These are phyloP conservation scores for Belgica antarctica DNA, from an alignment of 2,888 invertebrate genomes.

Conservation along the genomic window DNA sequence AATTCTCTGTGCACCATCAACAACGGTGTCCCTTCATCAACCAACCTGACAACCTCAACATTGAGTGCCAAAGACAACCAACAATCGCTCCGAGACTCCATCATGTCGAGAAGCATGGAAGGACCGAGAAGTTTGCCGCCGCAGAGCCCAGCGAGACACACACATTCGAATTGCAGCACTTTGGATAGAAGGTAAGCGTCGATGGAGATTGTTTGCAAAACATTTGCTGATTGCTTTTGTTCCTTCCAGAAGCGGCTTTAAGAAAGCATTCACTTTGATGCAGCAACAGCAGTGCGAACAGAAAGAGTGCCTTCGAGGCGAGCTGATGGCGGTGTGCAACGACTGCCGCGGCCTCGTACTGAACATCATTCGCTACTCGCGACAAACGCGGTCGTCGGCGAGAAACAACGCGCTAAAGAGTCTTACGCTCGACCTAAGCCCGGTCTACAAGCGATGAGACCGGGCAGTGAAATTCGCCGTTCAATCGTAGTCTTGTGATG, in stretches of 20 bases:
- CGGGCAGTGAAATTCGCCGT: too few relatives aligned
- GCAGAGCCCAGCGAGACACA: constrained; percentile 53
- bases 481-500: too few relatives aligned
- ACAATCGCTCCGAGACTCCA: constrained; percentile 48
- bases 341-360: constrained; percentile 93
- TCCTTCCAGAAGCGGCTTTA: constrained; percentile 29
- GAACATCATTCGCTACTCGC: constrained; percentile 87
- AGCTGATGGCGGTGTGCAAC: constrained; percentile 87
- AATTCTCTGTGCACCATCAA: constrained; percentile 37
- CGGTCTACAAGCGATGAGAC: constrained; percentile 64
- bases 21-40: constrained; percentile 22
- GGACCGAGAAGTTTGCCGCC: constrained; percentile 60
- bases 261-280: constrained; percentile 41
- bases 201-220: background rate
- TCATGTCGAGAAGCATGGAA: constrained; percentile 63
- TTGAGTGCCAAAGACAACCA: constrained; percentile 46
- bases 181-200: constrained; percentile 59
- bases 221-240: background rate
- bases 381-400: constrained; percentile 76
- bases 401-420: constrained; percentile 78
- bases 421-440: constrained; percentile 79
- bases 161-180: constrained; percentile 55
- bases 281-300: constrained; percentile 49
- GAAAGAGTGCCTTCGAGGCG: constrained; percentile 66
- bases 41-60: constrained; percentile 48